A percentile compares a stretch with the other conserved stretches of the same genome.
Conservation (phyloP, 2,888 invertebrate genomes). For the Microctonus brassicae region DNA sequence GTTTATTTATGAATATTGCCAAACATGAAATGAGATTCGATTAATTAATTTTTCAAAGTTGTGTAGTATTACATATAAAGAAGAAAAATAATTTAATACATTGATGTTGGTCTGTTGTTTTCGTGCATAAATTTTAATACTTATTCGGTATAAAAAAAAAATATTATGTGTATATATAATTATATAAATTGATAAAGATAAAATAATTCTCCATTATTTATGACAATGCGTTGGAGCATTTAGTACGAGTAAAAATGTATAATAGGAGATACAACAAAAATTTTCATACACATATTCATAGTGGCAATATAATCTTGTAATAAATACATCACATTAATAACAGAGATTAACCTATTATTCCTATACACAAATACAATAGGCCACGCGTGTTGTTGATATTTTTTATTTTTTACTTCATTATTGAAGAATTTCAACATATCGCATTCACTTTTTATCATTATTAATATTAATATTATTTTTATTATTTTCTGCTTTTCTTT, state of each 20-base stretch:
- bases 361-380: slow-evolving; percentile 8
- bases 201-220: slow-evolving; percentile 16
- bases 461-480: neutral
- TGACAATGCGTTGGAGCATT: neutral
- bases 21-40: neutral
- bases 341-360: slow-evolving; percentile 14
- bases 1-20: neutral
- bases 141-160: slow-evolving; percentile 21
- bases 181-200: neutral
- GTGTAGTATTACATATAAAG: neutral
- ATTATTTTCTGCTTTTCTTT: neutral
- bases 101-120: neutral
- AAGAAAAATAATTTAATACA: neutral
- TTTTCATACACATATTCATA: slow-evolving; percentile 3
- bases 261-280: slow-evolving; percentile 11
- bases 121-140: slow-evolving; percentile 20
- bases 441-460: neutral
- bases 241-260: neutral
- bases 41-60: neutral
- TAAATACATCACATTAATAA: slow-evolving; percentile 30
- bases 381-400: neutral
- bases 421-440: neutral
- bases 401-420: neutral
- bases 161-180: too few species aligned
- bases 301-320: slow-evolving; percentile 19